Evolutionary conservation across 1,140 invertebrate genomes (phyloP).

Genomic region (Heliconius hermathena): DNA sequence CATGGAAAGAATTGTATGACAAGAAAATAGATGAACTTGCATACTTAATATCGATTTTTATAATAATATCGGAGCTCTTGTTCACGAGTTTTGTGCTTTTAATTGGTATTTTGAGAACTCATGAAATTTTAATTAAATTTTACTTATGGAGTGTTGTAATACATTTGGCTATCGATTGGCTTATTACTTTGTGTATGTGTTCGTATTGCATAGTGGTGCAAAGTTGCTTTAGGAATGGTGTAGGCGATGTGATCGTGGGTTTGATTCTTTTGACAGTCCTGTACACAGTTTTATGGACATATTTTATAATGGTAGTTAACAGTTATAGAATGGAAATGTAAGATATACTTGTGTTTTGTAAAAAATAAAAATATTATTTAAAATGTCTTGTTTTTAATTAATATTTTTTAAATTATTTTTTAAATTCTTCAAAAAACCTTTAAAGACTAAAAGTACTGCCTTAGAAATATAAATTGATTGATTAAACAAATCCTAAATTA

Average conservation of each 20-base stretch:
- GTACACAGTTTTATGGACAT: constrained; percentile 39
- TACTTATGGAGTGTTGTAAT: constrained; percentile 42
- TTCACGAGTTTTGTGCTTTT: constrained; percentile 44
- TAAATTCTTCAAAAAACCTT: no score
- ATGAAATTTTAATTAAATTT: constrained; percentile 38
- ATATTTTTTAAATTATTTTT: no score
- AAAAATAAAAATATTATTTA: not conserved
- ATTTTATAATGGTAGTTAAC: constrained; percentile 42
- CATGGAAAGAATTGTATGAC: constrained; percentile 45
- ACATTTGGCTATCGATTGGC: constrained; percentile 41
- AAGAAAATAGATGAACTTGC: constrained; percentile 46
- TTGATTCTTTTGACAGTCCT: constrained; percentile 32
- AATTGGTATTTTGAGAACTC: constrained; percentile 37
- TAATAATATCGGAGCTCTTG: constrained; percentile 39
- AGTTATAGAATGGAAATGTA: constrained; percentile 37
- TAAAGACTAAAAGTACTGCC: no score
- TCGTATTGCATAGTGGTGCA: constrained; percentile 35
- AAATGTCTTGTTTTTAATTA: not conserved
- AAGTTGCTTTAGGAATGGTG: constrained; percentile 33
- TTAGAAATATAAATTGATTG: no score
- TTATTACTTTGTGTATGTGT: constrained; percentile 34
- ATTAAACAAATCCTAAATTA: no score
- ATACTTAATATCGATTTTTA: constrained; percentile 39
- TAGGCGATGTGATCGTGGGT: constrained; percentile 27
- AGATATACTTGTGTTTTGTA: not conserved